phyloP scores from a whole-genome alignment of 2,888 invertebrate genomes.

The Dromius quadrimaculatus region DNA sequence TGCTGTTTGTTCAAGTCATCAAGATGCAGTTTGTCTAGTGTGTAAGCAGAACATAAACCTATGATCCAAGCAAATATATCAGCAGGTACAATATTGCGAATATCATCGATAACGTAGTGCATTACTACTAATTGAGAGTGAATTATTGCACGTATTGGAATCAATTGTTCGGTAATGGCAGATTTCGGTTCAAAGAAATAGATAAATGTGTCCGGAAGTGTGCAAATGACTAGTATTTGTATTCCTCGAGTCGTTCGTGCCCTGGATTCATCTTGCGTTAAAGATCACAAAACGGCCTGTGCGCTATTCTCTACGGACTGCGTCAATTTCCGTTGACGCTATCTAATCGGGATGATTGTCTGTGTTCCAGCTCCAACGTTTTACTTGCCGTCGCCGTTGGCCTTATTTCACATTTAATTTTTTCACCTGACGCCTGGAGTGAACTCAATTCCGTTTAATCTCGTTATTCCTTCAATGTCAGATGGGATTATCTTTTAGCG shows the following conservation, averaged over 20 bases:
- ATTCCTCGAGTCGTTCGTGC: conserved; percentile 10
- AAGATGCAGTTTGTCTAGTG: too few species aligned
- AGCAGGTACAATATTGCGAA: too few species aligned
- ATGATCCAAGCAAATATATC: too few species aligned
- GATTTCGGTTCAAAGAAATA: background rate
- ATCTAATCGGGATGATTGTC: conserved; percentile 37
- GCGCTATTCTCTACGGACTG: conserved; percentile 15
- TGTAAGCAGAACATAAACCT: too few species aligned
- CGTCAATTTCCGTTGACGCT: conserved; percentile 34
- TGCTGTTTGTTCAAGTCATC: too few species aligned
- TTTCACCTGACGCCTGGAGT: conserved; percentile 34
- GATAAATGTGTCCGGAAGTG: background rate
- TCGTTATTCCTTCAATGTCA: conserved; percentile 46
- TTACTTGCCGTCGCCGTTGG: background rate
- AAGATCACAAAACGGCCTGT: conserved; percentile 1
- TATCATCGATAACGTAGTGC: too few species aligned
- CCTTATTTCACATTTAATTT: conserved; percentile 44
- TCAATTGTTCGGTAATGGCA: conserved; percentile 2
- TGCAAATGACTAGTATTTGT: conserved; percentile 28
- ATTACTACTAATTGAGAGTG: too few species aligned
- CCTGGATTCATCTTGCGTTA: conserved; percentile 24
- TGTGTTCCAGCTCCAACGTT: background rate
- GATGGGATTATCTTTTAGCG: conserved; percentile 10
- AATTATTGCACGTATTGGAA: too few species aligned
- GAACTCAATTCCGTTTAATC: conserved; percentile 40